Conservation (phyloP, 2,888 invertebrate genomes). For the Odontomyia ornata region DNA sequence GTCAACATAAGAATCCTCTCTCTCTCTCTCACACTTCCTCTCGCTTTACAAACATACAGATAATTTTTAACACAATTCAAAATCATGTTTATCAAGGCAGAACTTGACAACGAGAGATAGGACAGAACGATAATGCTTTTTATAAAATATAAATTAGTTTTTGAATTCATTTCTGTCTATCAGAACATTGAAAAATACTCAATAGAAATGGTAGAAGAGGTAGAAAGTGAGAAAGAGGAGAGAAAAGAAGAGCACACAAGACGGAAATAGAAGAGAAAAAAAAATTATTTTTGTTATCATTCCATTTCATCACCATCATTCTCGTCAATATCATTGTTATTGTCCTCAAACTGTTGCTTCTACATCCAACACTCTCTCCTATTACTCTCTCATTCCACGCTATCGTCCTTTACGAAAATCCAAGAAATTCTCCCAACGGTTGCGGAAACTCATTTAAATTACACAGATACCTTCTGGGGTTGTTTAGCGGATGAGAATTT, state of each 20-base stretch:
- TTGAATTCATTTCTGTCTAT: background rate
- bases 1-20: background rate
- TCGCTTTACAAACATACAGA: background rate
- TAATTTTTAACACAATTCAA: background rate
- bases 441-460: constrained; percentile 24
- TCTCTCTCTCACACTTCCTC: background rate
- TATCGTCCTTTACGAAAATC: background rate
- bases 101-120: background rate
- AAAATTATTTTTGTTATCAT: too few species aligned
- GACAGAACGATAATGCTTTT: background rate
- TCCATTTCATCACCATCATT: too few species aligned
- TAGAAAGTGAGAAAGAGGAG: too few species aligned
- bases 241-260: too few species aligned
- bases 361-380: background rate
- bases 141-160: background rate
- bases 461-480: constrained; percentile 13
- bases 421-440: background rate
- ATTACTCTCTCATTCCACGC: background rate
- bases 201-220: background rate
- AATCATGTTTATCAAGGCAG: background rate
- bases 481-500: constrained; percentile 11
- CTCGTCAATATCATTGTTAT: too few species aligned
- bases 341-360: background rate
- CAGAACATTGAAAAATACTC: background rate
- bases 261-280: too few species aligned